phyloP scores from a whole-genome alignment of 53 echinoderm and acorn worm species.

The Paracentrotus lividus region DNA sequence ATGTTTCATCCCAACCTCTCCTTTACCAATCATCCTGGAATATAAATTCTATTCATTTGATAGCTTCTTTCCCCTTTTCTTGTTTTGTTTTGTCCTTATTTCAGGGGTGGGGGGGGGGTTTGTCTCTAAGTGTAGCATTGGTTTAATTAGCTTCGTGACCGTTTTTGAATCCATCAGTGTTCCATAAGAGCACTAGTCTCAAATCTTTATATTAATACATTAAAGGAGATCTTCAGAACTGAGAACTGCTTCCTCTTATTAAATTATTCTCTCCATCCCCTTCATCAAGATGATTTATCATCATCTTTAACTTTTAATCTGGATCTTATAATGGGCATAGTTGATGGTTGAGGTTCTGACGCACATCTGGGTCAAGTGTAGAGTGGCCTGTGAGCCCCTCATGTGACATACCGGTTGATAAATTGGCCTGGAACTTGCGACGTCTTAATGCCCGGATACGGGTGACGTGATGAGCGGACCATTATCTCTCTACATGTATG shows the following conservation, averaged over 20 bases:
- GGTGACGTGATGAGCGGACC: neutral
- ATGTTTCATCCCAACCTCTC: too few species aligned
- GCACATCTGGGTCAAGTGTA: neutral
- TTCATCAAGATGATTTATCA: neutral
- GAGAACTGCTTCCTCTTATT: neutral
- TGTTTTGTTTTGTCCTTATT: too few species aligned
- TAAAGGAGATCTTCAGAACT: neutral
- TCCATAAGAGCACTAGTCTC: too few species aligned
- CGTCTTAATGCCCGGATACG: neutral
- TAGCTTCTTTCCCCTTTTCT: neutral
- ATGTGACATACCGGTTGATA: neutral
- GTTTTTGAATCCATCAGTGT: too few species aligned
- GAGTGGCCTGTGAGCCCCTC: neutral
- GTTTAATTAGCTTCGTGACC: too few species aligned
- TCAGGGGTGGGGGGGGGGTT: too few species aligned
- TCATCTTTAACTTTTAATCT: neutral
- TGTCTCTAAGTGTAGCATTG: too few species aligned
- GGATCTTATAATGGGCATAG: neutral
- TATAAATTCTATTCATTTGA: neutral
- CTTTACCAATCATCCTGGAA: too few species aligned
- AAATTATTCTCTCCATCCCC: neutral
- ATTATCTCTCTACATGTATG: neutral
- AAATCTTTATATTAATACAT: too few species aligned
- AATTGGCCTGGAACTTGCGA: neutral
- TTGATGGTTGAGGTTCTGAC: neutral